Evolutionary conservation across 2,888 invertebrate species (phyloP).

Genomic region (Plagodis pulveraria): DNA sequence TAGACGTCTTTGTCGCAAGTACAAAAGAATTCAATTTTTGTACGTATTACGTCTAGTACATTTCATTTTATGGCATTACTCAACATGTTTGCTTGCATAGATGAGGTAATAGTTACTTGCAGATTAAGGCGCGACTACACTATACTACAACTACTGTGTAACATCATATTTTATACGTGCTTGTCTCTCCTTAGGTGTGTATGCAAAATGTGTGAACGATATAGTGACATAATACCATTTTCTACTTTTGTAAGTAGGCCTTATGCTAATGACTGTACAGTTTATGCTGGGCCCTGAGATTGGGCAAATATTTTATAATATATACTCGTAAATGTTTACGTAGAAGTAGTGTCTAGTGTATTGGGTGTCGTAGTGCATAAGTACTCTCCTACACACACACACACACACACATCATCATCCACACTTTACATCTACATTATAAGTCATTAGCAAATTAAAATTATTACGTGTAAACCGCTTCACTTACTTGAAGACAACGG

Average conservation of each 20-base stretch:
- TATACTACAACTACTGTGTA: not conserved
- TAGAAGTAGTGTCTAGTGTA: no score
- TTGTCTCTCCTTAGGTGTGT: conserved; percentile 3
- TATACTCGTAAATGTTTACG: not conserved
- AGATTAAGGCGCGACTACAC: conserved; percentile 17
- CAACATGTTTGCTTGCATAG: conserved; percentile 2
- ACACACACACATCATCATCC: no score
- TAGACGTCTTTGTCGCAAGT: conserved; percentile 18
- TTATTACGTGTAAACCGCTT: no score
- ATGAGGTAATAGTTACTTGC: no score
- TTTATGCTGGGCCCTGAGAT: conserved; percentile 7
- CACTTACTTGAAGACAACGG: no score
- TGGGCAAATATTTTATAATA: not conserved
- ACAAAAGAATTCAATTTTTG: conserved; percentile 27
- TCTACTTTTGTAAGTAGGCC: conserved; percentile 13
- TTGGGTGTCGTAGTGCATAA: no score
- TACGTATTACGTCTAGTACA: not conserved
- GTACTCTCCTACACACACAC: no score
- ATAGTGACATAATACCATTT: conserved; percentile 20
- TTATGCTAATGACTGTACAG: conserved; percentile 13
- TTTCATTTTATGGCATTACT: conserved; percentile 9
- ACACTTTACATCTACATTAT: no score
- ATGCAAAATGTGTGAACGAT: conserved; percentile 14
- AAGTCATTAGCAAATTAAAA: no score
- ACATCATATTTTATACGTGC: conserved; percentile 6